A percentile compares a stretch with the other conserved stretches of the same genome.
These are phyloP conservation scores for Caenorhabditis sp. DNA, from an alignment of 2,888 invertebrate genomes.

Conservation along the genomic window DNA sequence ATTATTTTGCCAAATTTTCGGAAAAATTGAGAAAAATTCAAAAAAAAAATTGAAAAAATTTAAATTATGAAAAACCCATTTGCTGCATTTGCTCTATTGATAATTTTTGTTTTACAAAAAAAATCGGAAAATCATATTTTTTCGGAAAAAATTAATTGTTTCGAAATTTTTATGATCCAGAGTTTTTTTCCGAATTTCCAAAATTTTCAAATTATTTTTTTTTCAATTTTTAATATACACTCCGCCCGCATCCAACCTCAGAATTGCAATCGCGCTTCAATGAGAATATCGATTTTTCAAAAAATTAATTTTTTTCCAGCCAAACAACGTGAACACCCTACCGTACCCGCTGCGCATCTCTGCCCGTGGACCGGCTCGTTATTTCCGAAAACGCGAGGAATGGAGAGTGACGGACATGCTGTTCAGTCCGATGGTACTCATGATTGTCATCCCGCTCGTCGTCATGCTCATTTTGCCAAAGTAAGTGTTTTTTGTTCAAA, in stretches of 20 bases:
- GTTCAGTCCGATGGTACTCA: slow-evolving; percentile 92
- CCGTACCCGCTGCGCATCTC: slow-evolving; percentile 95
- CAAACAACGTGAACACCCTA: slow-evolving; percentile 86
- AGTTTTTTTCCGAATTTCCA: no score
- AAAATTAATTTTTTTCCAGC: slow-evolving; percentile 62
- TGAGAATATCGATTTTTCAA: no score
- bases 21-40: no score
- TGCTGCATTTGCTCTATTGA: no score
- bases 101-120: not conserved
- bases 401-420: slow-evolving; percentile 97
- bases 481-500: slow-evolving; percentile 42
- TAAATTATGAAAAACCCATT: no score
- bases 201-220: no score
- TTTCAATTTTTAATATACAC: not conserved
- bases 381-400: slow-evolving; percentile 86
- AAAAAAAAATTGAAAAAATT: not conserved
- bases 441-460: slow-evolving; percentile 77
- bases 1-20: not conserved
- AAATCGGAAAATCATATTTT: not conserved
- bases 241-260: not conserved
- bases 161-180: no score
- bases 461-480: slow-evolving; percentile 76
- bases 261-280: no score
- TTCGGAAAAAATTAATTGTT: no score
- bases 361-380: slow-evolving; percentile 87